These are phyloP conservation scores for Dendrocopos noguchii DNA, from an alignment of 2,113 vertebrate species.

Conservation along the genomic window DNA sequence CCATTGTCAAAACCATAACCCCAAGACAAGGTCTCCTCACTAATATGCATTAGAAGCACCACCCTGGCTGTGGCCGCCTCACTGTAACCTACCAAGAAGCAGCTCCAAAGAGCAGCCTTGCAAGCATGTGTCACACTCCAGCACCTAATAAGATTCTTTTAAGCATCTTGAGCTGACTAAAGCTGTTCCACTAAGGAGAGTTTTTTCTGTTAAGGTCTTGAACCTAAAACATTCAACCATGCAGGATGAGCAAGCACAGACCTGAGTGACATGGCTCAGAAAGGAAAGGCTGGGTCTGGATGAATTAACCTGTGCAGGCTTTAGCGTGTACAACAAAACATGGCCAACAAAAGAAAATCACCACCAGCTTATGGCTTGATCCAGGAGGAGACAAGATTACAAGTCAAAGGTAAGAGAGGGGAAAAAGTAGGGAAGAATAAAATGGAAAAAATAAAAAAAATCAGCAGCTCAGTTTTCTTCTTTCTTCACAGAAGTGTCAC, in stretches of 20 bases:
- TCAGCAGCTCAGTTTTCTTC: not conserved
- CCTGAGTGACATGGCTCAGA: not conserved
- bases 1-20: not conserved
- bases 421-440: not conserved
- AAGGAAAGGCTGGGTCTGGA: not conserved
- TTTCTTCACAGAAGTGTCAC: not conserved
- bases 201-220: not conserved
- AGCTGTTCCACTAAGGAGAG: conserved; percentile 48
- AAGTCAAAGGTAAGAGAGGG: not conserved
- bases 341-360: not conserved
- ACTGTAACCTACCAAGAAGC: not conserved
- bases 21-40: not conserved
- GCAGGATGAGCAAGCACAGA: conserved; percentile 5
- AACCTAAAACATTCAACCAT: not conserved
- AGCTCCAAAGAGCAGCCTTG: not conserved
- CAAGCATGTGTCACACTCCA: not conserved
- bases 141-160: conserved; percentile 48
- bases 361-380: not conserved
- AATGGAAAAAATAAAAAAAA: not conserved
- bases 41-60: not conserved
- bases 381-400: not conserved
- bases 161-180: conserved; percentile 60
- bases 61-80: not conserved
- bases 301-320: not conserved
- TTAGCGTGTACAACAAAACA: not conserved